phyloP scores from a whole-genome alignment of 2,797 vertebrate genomes.

The Scolopax bukidnonensis region DNA sequence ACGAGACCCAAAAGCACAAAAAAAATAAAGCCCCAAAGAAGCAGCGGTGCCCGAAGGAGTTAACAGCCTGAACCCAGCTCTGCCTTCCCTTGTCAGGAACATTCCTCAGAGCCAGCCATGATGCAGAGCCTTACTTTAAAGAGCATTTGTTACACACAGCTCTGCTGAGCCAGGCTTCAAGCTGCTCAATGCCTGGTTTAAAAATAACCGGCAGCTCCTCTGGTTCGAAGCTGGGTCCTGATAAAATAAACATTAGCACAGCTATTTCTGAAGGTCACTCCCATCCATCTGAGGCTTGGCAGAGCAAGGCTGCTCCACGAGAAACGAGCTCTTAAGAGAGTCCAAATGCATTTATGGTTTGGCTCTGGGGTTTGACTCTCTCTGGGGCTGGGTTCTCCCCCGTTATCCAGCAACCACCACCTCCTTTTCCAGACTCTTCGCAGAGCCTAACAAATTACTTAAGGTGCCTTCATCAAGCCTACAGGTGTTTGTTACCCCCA shows the following conservation, averaged over 20 bases:
- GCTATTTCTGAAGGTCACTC: slow-evolving; percentile 56
- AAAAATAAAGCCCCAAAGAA: neutral
- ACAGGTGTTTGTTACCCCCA: neutral
- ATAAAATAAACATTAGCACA: slow-evolving; percentile 53
- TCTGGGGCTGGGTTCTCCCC: neutral
- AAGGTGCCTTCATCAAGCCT: neutral
- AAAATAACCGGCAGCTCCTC: slow-evolving; percentile 52
- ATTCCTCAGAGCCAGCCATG: neutral
- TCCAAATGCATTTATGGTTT: rapidly evolving
- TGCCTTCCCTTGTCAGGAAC: neutral
- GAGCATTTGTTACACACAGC: neutral
- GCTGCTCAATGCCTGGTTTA: slow-evolving; percentile 40
- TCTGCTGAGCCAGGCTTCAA: slow-evolving; percentile 31
- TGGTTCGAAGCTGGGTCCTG: slow-evolving; percentile 17
- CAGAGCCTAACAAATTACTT: neutral
- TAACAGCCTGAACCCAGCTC: rapidly evolving
- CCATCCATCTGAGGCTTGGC: slow-evolving; percentile 1
- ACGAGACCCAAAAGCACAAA: neutral
- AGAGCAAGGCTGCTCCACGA: neutral
- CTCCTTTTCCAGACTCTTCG: neutral
- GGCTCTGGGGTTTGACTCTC: neutral
- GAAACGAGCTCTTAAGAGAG: neutral
- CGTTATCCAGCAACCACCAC: neutral
- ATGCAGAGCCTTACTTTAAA: neutral
- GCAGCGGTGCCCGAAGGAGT: neutral